phyloP scores from a whole-genome alignment of 2,888 invertebrate species.

The Marronus borbonicus region DNA sequence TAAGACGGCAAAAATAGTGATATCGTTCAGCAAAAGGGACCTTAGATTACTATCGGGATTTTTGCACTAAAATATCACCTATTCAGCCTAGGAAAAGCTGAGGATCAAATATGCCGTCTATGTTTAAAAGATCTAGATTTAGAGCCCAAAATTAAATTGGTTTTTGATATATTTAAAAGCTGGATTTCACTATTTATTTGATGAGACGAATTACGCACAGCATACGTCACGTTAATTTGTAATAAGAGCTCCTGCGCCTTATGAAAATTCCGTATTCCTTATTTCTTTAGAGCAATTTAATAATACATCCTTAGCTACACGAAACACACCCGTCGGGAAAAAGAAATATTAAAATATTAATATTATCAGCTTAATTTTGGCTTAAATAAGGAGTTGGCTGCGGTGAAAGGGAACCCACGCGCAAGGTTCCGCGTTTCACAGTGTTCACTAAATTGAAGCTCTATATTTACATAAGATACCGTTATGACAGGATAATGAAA shows the following conservation, averaged over 20 bases:
- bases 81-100: no score
- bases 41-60: no score
- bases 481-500: constrained; percentile 19
- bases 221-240: neutral
- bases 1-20: no score
- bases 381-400: neutral
- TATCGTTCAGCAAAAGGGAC: no score
- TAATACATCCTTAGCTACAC: neutral
- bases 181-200: neutral
- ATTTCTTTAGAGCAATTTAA: neutral
- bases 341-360: constrained; percentile 9
- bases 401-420: neutral
- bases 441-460: neutral
- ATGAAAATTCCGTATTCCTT: neutral
- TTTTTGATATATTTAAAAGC: no score
- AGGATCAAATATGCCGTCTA: no score
- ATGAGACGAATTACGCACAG: neutral
- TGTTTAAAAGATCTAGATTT: no score
- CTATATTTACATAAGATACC: constrained; percentile 1
- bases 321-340: neutral
- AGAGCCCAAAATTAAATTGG: no score
- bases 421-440: neutral
- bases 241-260: no score
- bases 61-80: no score
- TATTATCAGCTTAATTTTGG: constrained; percentile 10